phyloP scores from a whole-genome alignment of 2,888 invertebrate species.

The Orgyia antiqua region DNA sequence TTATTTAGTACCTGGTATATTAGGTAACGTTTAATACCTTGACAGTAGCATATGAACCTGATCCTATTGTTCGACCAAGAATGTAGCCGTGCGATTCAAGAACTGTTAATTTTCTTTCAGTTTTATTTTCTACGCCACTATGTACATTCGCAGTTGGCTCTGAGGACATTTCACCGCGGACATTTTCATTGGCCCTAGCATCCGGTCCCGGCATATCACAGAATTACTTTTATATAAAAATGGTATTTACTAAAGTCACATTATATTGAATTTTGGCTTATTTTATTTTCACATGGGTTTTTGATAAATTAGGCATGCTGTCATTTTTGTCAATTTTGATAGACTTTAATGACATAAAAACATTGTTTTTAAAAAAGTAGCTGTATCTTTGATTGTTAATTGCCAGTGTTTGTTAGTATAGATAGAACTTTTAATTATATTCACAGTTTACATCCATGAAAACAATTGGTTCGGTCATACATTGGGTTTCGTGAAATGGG shows the following conservation, averaged over 20 bases:
- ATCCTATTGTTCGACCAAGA: constrained; percentile 86
- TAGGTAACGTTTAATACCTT: too few species aligned
- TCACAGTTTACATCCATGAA: too few species aligned
- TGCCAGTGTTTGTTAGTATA: constrained; percentile 14
- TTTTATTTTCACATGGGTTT: constrained; percentile 52
- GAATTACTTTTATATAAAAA: constrained; percentile 48
- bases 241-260: constrained; percentile 49
- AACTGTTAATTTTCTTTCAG: constrained; percentile 79
- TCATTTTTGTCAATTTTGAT: constrained; percentile 54
- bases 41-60: constrained; percentile 90
- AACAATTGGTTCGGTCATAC: too few species aligned
- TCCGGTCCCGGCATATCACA: constrained; percentile 76
- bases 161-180: constrained; percentile 68
- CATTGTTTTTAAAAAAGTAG: constrained; percentile 40
- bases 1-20: too few species aligned
- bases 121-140: constrained; percentile 60
- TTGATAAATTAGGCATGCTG: constrained; percentile 49
- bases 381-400: constrained; percentile 10
- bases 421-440: too few species aligned
- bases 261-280: constrained; percentile 62
- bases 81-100: constrained; percentile 87
- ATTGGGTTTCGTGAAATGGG: too few species aligned
- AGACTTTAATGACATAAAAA: constrained; percentile 32
- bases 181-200: constrained; percentile 71
- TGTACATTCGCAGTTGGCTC: constrained; percentile 66